These are phyloP conservation scores for Hirtodrosophila histrioides DNA, from an alignment of 2,888 invertebrate genomes.

Conservation along the genomic window DNA sequence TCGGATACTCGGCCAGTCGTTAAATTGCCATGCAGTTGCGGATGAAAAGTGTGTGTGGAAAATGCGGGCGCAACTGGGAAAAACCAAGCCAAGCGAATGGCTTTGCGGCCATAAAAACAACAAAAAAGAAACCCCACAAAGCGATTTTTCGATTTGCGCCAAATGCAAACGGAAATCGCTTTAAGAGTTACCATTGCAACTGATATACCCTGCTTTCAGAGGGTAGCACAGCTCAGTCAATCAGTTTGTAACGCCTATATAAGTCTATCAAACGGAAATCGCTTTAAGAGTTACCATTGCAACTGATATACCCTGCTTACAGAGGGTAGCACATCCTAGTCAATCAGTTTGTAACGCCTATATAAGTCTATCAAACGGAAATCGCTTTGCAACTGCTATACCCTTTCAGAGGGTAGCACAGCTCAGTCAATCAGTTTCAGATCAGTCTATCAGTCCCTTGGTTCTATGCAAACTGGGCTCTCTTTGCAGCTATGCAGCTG, in stretches of 20 bases:
- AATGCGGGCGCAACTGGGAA: constrained; percentile 23
- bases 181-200: constrained; percentile 27
- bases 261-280: constrained; percentile 41
- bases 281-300: constrained; percentile 28
- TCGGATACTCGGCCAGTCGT: constrained; percentile 44
- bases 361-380: constrained; percentile 29
- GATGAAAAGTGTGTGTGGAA: constrained; percentile 26
- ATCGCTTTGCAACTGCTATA: constrained; percentile 21
- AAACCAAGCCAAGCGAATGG: constrained; percentile 37
- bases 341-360: too few species aligned
- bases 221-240: too few species aligned
- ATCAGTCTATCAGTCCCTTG: too few species aligned
- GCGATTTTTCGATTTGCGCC: constrained; percentile 32
- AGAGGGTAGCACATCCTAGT: too few species aligned
- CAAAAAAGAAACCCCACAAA: constrained; percentile 10
- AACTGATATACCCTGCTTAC: not conserved
- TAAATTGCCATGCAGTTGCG: constrained; percentile 41
- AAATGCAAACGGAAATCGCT: constrained; percentile 39
- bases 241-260: too few species aligned
- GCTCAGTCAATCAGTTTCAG: too few species aligned
- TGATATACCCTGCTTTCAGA: not conserved
- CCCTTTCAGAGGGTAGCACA: not conserved
- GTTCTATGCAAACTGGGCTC: too few species aligned
- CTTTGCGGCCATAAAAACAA: constrained; percentile 19
- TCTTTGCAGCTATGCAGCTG: too few species aligned